Evolutionary conservation across 2,797 vertebrate species (phyloP).

Genomic region (Champsocephalus gunnari): DNA sequence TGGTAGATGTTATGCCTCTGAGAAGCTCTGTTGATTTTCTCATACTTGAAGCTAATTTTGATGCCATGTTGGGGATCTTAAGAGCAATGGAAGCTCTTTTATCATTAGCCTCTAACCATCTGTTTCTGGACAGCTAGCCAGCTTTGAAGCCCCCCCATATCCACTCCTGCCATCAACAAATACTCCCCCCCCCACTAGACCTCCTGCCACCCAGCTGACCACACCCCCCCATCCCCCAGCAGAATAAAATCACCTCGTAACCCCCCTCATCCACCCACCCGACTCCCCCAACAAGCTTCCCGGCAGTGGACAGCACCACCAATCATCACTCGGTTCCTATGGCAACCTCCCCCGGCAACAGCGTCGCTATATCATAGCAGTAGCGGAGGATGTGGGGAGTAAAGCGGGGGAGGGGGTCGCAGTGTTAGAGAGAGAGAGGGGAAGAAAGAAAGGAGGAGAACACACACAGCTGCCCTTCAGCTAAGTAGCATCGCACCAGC

Average conservation of each 20-base stretch:
- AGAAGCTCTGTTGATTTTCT: constrained; percentile 6
- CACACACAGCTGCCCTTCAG: constrained; percentile 88
- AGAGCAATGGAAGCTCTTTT: constrained; percentile 55
- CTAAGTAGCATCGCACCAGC: constrained; percentile 91
- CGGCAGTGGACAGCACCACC: constrained; percentile 90
- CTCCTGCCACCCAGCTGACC: constrained; percentile 85
- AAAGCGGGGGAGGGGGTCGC: constrained; percentile 87
- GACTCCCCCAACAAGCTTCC: constrained; percentile 87
- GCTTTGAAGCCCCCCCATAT: constrained; percentile 33
- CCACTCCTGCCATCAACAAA: constrained; percentile 57
- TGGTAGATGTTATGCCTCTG: constrained; percentile 34
- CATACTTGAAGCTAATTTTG: constrained; percentile 47
- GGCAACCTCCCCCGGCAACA: constrained; percentile 92
- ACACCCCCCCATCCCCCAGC: constrained; percentile 60
- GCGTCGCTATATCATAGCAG: constrained; percentile 91
- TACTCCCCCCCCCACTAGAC: constrained; percentile 76
- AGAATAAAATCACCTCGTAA: constrained; percentile 79
- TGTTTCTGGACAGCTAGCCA: constrained; percentile 59
- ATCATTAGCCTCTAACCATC: constrained; percentile 72
- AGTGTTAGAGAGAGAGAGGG: constrained; percentile 78
- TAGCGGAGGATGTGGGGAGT: constrained; percentile 76
- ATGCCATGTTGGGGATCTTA: constrained; percentile 43
- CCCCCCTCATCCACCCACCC: constrained; percentile 73
- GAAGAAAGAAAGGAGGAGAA: constrained; percentile 64
- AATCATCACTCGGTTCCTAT: constrained; percentile 93